A percentile compares a stretch with the other conserved stretches of the same genome.
Evolutionary conservation across 2,113 vertebrate species (phyloP).

Genomic region (Anarrhichthys ocellatus): DNA sequence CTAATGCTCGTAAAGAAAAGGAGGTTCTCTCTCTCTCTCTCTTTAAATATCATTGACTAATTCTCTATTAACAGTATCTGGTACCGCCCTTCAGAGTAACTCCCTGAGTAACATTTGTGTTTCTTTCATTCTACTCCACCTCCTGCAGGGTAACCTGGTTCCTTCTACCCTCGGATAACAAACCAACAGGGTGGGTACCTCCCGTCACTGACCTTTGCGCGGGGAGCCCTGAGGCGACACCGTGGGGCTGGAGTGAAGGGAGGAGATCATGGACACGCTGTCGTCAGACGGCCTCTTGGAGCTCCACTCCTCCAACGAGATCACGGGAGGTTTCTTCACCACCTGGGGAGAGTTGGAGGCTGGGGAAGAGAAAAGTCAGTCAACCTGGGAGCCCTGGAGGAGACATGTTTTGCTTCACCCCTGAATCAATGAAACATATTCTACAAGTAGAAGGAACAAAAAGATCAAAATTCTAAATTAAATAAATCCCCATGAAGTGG

Average conservation of each 20-base stretch:
- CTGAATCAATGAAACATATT: not conserved
- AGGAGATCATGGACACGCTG: constrained; percentile 87
- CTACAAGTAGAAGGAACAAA: too few relatives aligned
- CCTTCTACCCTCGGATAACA: not conserved
- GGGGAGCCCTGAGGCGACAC: constrained; percentile 93
- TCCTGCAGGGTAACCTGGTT: not conserved
- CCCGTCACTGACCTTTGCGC: constrained; percentile 88
- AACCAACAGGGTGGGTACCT: not conserved
- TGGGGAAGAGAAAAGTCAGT: constrained; percentile 49
- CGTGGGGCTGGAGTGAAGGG: constrained; percentile 91
- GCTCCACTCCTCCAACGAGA: constrained; percentile 86
- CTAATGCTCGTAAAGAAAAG: too few relatives aligned
- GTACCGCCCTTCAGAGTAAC: not conserved
- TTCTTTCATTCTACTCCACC: not conserved
- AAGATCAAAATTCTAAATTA: too few relatives aligned
- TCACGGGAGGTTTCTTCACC: constrained; percentile 84
- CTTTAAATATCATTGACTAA: too few relatives aligned
- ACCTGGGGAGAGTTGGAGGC: constrained; percentile 88
- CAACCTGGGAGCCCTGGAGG: not conserved
- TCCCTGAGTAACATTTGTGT: not conserved
- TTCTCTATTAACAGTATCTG: too few relatives aligned
- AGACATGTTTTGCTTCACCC: not conserved
- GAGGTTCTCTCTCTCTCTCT: too few relatives aligned
- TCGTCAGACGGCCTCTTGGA: constrained; percentile 89
- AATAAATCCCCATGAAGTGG: not conserved